Base-by-base conservation (phyloP, 2,888 invertebrate species). In the Cheilosia pagana region DNA sequence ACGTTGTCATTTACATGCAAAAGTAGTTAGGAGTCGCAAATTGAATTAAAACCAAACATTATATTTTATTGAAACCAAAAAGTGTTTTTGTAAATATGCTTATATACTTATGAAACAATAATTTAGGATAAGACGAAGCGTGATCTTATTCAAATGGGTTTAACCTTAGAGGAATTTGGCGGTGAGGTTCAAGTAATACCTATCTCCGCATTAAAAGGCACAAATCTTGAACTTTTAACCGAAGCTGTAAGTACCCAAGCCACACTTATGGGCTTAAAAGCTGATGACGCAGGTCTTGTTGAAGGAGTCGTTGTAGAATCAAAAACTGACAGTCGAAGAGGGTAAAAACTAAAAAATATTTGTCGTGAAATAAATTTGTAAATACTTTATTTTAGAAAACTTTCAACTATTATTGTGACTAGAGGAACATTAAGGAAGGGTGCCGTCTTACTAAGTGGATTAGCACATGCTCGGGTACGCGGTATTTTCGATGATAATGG, bases 271-370 rank as follows among this genome's bases (percentile, higher is more conserved):
- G 95, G 96, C n/a, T 92, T 99, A 16, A 94, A 94, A 88, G 96
- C 96, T 0, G 98, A 98, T 91, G 95, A 95, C 0, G 94, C 93
- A 0, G 98, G 99, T 0, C 93, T 94, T 2, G 96, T 97, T 0
- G 98, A 99, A 92, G 99, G 97, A 0, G 95, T 96, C 14, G 95
- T 99, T 0, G 94, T 99, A 0, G 99, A 99, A 92, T 96, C 98
- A 0, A 95, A 94, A 86, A 93, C 94, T 0, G 94, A 96, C 90
- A 90, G 93, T 1, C 93, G 94, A 43, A 93, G 95, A 89, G 97
- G 96, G 94, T 94, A 70, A 55, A n/a, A 16, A 67, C 43, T 45
- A 14, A n/a, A 35, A 43, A 14, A 57, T 19, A 35, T 53, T 28
- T 10, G 39, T 25, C 4, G 3, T 52, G 10, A 10, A 28, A 21